phyloP scores from a whole-genome alignment of 2,113 vertebrate species.

The Tragelaphus scriptus region DNA sequence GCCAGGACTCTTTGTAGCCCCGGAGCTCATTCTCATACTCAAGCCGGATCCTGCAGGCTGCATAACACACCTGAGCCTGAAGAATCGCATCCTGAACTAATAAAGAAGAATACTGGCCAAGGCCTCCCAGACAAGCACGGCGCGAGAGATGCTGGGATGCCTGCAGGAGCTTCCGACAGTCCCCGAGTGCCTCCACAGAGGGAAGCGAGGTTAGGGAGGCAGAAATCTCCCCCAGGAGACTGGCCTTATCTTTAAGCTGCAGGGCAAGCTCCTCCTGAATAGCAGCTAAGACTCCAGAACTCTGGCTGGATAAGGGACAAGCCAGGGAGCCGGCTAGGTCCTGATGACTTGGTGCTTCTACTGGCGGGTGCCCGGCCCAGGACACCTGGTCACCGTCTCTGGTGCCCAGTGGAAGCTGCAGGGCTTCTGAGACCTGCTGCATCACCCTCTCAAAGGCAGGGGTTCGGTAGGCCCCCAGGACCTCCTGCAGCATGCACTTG shows the following conservation, averaged over 20 bases:
- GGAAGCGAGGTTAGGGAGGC: slow-evolving; percentile 83
- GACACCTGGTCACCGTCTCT: slow-evolving; percentile 66
- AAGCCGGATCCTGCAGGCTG: no score
- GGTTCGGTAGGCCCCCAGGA: slow-evolving; percentile 82
- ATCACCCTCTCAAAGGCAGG: slow-evolving; percentile 83
- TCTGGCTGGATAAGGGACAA: slow-evolving; percentile 53
- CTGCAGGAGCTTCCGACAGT: slow-evolving; percentile 82
- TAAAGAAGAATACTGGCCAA: slow-evolving; percentile 82
- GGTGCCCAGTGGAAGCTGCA: slow-evolving; percentile 68
- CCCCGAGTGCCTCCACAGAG: slow-evolving; percentile 68
- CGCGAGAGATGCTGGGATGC: slow-evolving; percentile 80
- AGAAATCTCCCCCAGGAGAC: slow-evolving; percentile 85
- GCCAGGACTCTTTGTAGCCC: no score
- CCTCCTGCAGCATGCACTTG: slow-evolving; percentile 82
- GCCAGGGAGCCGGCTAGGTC: slow-evolving; percentile 80
- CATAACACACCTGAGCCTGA: slow-evolving; percentile 88
- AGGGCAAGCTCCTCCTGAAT: no score
- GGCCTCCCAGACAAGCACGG: slow-evolving; percentile 70
- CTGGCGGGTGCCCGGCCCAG: slow-evolving; percentile 74
- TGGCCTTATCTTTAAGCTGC: no score
- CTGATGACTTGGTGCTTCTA: slow-evolving; percentile 78
- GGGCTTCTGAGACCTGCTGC: slow-evolving; percentile 83
- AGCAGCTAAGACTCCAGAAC: slow-evolving; percentile 78
- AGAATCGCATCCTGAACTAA: slow-evolving; percentile 91
- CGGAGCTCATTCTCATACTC: no score